Evolutionary conservation across 2,113 vertebrate species (phyloP).

Genomic region (Hemiprocne comata): DNA sequence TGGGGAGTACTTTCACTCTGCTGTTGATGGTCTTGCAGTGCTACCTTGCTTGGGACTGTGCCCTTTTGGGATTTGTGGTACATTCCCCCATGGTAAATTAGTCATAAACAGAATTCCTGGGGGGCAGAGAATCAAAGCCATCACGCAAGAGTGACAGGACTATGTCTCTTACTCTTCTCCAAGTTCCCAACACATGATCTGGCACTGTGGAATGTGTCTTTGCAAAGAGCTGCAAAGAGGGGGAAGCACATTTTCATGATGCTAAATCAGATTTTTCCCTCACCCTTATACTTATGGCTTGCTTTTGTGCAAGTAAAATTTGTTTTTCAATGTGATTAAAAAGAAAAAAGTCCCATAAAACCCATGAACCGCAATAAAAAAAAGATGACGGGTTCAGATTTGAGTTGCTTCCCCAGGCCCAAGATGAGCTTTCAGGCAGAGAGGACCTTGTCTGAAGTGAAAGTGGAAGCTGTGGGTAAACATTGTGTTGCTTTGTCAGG

Average conservation of each 20-base stretch:
- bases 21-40: too few relatives aligned
- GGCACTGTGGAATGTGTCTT: neutral
- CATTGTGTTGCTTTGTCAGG: neutral
- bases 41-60: neutral
- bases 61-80: neutral
- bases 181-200: accelerated
- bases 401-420: neutral
- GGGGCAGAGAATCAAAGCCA: neutral
- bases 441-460: neutral
- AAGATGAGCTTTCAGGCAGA: neutral
- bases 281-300: neutral
- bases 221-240: neutral
- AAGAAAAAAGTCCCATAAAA: neutral
- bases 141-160: neutral
- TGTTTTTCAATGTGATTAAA: neutral
- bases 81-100: neutral
- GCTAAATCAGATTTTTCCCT: neutral
- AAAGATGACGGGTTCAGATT: neutral
- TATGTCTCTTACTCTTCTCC: neutral
- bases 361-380: neutral
- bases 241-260: neutral
- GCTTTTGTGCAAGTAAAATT: neutral
- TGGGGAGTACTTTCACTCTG: too few relatives aligned
- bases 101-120: accelerated
- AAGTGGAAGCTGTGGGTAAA: neutral